Evolutionary conservation across 2,888 invertebrate species (phyloP), one percentile per base, ranked within the genome.

Genomic region (Exephanes ischioxanthus): DNA sequence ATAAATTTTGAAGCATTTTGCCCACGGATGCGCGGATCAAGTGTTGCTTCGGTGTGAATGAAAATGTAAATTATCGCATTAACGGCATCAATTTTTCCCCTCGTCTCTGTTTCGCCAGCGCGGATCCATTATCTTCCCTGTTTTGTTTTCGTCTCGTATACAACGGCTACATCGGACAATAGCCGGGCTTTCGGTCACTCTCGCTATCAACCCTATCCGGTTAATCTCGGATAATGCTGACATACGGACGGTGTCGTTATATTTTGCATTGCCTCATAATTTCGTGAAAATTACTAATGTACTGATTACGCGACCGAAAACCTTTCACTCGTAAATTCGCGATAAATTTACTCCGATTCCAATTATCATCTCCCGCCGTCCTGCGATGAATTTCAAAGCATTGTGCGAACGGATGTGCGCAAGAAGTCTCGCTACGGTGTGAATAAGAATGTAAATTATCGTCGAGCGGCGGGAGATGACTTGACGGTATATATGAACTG

Each of bases 151-250:
- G 41, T 41, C 41, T 41, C 41, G 41, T 9, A 41, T 11, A 33
- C 1, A 33, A 33, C 33, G 37, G 26, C 45, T 19, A 73, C 55
- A 16, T 80, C 26, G 22, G 63, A 80, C 80, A 80, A 80, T 80
- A 22, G 48, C 63, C 51, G 80, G 11, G 55, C 55, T 80, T 73
- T 37, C 80, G 41, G 16, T 53, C 71, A 45, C 37, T 66, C 72
- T 45, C 66, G 19, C 66, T 55, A 45, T 66, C 41, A 37, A 37
- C 11, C 41, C 2, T 41, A 41, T 11, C 9, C 41, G 41, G 41
- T 41, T 41, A 11, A 41, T 41, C 41, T 41, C 41, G 9, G 6
- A 11, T 11, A 41, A 41, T 41, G 11, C 5, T 2, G 41, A 41
- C 2, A 2, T 3, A 41, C 41, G 9, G 11, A 41, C 41, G 6